Evolutionary conservation across 2,113 vertebrate species (phyloP), one percentile per base, ranked within the genome.

Genomic region (Orientallactaga bullata): DNA sequence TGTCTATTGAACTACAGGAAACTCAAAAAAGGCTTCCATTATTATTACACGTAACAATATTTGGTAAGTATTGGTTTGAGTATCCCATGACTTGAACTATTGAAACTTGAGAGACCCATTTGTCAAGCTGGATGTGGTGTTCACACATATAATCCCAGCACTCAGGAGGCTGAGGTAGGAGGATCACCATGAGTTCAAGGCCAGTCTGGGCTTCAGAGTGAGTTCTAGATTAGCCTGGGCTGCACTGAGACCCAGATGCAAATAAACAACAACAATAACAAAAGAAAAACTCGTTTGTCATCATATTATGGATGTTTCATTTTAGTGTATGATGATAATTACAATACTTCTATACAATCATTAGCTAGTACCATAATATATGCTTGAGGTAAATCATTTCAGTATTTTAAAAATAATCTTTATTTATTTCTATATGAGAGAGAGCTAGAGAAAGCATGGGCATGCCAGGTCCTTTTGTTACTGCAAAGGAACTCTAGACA

Each of bases 11-110:
- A 93, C 72, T 83, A 83, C 15, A 68, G 32, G 65, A 93, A 94
- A 74, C 68, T 90, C 1, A 42, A 51, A 94, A 94, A 93, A 66
- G 65, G 21, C 69, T 96, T 96, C 68, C 77, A 82, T 91, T 83
- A 71, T 89, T 60, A 35, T 84, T 77, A 68, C 11, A 20, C 35
- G 42, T 65, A 86, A 92, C n/a, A 65, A 23, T 73, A 89, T 73
- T 84, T 89, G 94, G 68, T 17, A 47, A 90, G 10, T 89, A 23
- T 35, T 55, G n/a, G 58, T 51, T 20, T 81, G 47, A 76, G 18
- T 85, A 91, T 73, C 28, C 51, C 26, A 80, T 79, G 73, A 74
- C 69, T 95, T 72, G 42, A 94, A 95, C 74, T 63, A 88, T 55
- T 73, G 73, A 90, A 92, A 73, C 55, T 77, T 88, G 71, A 83